Evolutionary conservation across 2,113 vertebrate genomes (phyloP).

Genomic region (Carettochelys insculpta): DNA sequence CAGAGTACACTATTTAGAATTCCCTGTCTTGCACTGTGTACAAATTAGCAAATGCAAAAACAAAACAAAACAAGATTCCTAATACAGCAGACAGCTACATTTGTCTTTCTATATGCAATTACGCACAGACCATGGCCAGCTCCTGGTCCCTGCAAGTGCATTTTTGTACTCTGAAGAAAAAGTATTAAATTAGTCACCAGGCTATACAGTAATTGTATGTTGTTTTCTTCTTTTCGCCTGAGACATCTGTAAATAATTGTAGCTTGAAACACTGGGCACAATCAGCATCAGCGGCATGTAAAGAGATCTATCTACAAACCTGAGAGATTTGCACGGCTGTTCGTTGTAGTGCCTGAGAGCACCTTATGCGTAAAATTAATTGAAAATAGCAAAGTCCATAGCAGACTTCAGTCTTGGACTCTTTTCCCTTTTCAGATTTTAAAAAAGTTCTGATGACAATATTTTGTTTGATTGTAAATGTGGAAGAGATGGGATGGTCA

Average conservation of each 20-base stretch:
- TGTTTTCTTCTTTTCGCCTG: not conserved
- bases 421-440: not conserved
- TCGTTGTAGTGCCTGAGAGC: not conserved
- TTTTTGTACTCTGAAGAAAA: fast-evolving
- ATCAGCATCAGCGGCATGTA: not conserved
- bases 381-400: not conserved
- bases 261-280: not conserved
- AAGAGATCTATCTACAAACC: not conserved
- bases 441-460: not conserved
- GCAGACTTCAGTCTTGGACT: not conserved
- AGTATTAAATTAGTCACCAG: not conserved
- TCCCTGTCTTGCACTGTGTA: slow-evolving; percentile 20
- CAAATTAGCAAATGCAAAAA: not conserved
- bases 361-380: not conserved
- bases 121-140: not conserved
- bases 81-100: not conserved
- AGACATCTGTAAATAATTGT: not conserved
- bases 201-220: not conserved
- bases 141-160: not conserved
- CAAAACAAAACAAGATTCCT: not conserved
- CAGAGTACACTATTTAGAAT: slow-evolving; percentile 39
- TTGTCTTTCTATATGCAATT: not conserved
- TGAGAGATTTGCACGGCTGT: not conserved
- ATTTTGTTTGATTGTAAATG: not conserved
- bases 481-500: not conserved